Evolutionary conservation across 2,888 invertebrate species (phyloP).

Genomic region (Argyresthia albistria): DNA sequence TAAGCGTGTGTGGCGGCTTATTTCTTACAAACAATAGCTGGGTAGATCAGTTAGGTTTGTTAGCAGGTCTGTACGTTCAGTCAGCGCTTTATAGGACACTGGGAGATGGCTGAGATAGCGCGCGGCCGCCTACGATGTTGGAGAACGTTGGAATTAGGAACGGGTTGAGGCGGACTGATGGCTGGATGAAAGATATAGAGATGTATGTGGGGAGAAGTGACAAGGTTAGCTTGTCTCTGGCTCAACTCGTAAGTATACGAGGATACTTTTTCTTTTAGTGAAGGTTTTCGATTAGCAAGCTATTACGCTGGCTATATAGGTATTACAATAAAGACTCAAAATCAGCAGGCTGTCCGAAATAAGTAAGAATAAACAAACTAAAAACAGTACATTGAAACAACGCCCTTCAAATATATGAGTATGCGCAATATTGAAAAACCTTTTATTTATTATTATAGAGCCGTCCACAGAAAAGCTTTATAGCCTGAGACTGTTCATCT

Average conservation of each 20-base stretch:
- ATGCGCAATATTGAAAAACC: too few species aligned
- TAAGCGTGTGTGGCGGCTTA: slow-evolving; percentile 23
- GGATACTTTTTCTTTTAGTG: too few species aligned
- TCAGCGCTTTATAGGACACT: slow-evolving; percentile 52
- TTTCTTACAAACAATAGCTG: slow-evolving; percentile 37
- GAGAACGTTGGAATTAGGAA: slow-evolving; percentile 22
- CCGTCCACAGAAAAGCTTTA: not conserved
- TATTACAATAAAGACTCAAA: too few species aligned
- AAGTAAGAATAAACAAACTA: too few species aligned
- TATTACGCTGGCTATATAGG: too few species aligned
- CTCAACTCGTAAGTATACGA: not conserved
- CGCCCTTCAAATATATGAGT: too few species aligned
- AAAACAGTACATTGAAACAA: too few species aligned
- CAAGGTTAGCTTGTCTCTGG: not conserved
- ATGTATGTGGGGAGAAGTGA: not conserved
- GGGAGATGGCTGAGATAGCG: slow-evolving; percentile 50
- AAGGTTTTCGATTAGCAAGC: too few species aligned
- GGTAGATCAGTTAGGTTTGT: slow-evolving; percentile 51
- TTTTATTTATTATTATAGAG: too few species aligned
- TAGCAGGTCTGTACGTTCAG: slow-evolving; percentile 34
- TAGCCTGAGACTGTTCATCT: not conserved
- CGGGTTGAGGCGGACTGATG: slow-evolving; percentile 4
- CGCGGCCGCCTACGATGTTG: slow-evolving; percentile 45
- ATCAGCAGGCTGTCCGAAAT: too few species aligned
- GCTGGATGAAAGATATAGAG: not conserved